phyloP scores from a whole-genome alignment of 2,113 vertebrate species.

The Cyphomyrus plagiostoma region DNA sequence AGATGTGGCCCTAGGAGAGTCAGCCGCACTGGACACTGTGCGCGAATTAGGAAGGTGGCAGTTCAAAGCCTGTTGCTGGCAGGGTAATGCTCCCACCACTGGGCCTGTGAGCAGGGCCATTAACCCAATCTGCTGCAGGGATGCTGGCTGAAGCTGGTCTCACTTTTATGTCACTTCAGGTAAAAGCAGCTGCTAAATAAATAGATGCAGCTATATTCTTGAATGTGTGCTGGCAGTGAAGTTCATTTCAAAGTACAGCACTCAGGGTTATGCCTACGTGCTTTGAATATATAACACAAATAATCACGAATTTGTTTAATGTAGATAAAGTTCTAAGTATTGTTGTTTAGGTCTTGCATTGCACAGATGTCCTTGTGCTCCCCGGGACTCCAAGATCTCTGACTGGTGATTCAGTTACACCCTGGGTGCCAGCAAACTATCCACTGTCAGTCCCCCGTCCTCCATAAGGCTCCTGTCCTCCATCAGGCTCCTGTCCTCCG shows the following conservation, averaged over 20 bases:
- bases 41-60: not conserved
- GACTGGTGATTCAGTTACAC: not conserved
- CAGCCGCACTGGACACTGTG: not conserved
- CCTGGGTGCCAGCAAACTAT: not conserved
- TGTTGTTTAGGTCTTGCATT: not conserved
- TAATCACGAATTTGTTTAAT: not conserved
- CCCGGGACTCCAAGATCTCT: not conserved
- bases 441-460: not conserved
- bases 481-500: not conserved
- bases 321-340: not conserved
- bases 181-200: not conserved
- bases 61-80: not conserved
- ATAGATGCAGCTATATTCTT: not conserved
- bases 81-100: not conserved
- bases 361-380: not conserved
- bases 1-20: not conserved
- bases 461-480: too few species aligned
- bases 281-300: not conserved
- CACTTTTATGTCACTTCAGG: not conserved
- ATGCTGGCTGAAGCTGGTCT: not conserved
- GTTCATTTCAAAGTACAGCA: not conserved
- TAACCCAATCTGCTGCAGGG: not conserved
- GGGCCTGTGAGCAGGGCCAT: not conserved
- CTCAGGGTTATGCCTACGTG: not conserved
- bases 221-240: not conserved